Percentiles rank a stretch among this genome's conserved stretches.
phyloP scores from a whole-genome alignment of 1,140 invertebrate genomes.

The Cotesia typhae region DNA sequence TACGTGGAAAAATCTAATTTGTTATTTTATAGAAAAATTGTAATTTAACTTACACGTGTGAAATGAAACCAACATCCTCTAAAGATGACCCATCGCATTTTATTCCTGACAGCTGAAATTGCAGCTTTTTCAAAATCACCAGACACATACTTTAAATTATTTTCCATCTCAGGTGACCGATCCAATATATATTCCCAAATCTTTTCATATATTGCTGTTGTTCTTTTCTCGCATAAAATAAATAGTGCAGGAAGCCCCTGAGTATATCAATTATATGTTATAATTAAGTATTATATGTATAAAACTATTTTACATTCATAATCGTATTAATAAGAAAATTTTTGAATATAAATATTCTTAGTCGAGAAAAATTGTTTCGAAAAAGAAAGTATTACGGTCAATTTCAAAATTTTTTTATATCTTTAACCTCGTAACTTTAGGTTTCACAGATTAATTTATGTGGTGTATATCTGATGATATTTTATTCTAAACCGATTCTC shows the following conservation, averaged over 20 bases:
- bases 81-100: slow-evolving; percentile 1
- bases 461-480: too few species aligned
- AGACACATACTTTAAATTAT: not conserved
- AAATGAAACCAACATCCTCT: slow-evolving; percentile 2
- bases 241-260: slow-evolving; percentile 6
- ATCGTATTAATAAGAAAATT: too few species aligned
- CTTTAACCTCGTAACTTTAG: too few species aligned
- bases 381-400: not conserved
- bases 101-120: not conserved
- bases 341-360: too few species aligned
- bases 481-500: too few species aligned
- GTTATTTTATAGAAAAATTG: too few species aligned
- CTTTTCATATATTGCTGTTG: not conserved
- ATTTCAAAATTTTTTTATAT: not conserved
- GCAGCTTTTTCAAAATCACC: not conserved
- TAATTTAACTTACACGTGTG: not conserved
- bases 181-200: not conserved
- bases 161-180: not conserved
- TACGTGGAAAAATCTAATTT: too few species aligned
- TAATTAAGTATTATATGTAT: too few species aligned
- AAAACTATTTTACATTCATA: too few species aligned
- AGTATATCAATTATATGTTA: not conserved
- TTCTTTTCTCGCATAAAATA: not conserved
- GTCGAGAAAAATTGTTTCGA: not conserved
- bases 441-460: too few species aligned